A percentile compares a stretch with the other conserved stretches of the same genome.
These are phyloP conservation scores for Pheosia gnoma DNA, from an alignment of 2,888 invertebrate species.

Conservation along the genomic window DNA sequence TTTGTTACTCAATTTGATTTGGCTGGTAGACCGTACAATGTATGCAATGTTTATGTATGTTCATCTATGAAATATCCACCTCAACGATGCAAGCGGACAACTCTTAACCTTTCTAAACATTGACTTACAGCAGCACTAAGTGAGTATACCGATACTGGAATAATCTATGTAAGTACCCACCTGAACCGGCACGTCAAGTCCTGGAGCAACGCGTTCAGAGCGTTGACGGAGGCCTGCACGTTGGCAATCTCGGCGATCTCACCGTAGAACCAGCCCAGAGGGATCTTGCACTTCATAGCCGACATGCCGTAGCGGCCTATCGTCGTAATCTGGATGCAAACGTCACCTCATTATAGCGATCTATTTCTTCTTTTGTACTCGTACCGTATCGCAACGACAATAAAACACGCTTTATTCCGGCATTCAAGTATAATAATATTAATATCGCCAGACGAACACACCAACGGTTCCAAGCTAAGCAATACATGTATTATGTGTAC, in stretches of 20 bases:
- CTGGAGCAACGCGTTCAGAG: slow-evolving; percentile 73
- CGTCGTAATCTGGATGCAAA: slow-evolving; percentile 89
- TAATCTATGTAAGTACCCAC: slow-evolving; percentile 36
- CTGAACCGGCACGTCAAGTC: slow-evolving; percentile 76
- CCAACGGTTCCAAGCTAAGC: too few relatives aligned
- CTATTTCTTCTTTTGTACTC: background rate
- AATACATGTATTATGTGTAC: too few relatives aligned
- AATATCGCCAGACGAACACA: too few relatives aligned
- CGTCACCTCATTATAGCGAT: slow-evolving; percentile 5
- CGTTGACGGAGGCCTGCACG: slow-evolving; percentile 76
- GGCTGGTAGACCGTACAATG: too few relatives aligned
- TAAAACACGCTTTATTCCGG: too few relatives aligned
- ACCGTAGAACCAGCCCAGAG: slow-evolving; percentile 96
- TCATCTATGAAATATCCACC: too few relatives aligned
- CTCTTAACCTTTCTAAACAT: too few relatives aligned
- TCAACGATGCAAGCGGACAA: too few relatives aligned
- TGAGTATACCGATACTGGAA: background rate
- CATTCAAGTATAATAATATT: too few relatives aligned
- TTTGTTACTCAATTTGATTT: too few relatives aligned
- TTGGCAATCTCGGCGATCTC: slow-evolving; percentile 91
- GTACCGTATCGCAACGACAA: background rate
- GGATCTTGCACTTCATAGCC: slow-evolving; percentile 94
- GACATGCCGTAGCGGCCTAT: slow-evolving; percentile 97
- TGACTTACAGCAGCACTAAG: background rate
- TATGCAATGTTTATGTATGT: too few relatives aligned